Conservation (phyloP, 2,888 invertebrate genomes). For the Eudemis profundana region DNA sequence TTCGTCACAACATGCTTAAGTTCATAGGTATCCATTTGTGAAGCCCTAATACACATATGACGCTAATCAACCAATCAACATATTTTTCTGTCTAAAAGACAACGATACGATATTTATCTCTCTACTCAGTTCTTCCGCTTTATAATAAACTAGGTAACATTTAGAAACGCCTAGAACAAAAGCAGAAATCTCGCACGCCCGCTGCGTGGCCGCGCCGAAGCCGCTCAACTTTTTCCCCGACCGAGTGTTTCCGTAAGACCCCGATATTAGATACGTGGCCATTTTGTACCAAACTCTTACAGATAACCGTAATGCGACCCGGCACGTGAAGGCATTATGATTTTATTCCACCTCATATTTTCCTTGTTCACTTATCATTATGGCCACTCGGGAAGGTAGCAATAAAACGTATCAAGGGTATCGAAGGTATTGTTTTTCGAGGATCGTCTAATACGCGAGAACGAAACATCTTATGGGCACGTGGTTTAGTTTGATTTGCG, state of each 20-base stretch:
- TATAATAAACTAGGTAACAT: too few species aligned
- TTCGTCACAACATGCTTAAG: too few species aligned
- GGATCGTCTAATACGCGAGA: slow-evolving; percentile 26
- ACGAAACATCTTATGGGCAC: background rate
- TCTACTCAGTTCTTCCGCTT: too few species aligned
- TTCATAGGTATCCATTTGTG: too few species aligned
- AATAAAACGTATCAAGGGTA: slow-evolving; percentile 35
- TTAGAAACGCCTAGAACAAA: too few species aligned
- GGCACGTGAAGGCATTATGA: slow-evolving; percentile 43
- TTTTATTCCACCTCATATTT: slow-evolving; percentile 43
- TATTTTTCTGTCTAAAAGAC: too few species aligned
- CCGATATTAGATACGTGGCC: slow-evolving; percentile 43
- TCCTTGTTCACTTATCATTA: slow-evolving; percentile 43
- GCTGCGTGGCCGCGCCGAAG: slow-evolving; percentile 13
- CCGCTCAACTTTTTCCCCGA: slow-evolving; percentile 39
- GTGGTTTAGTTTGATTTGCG: slow-evolving; percentile 3
- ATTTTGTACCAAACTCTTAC: slow-evolving; percentile 37
- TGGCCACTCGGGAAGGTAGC: slow-evolving; percentile 39
- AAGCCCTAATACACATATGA: too few species aligned
- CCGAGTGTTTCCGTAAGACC: slow-evolving; percentile 40
- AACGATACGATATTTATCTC: too few species aligned
- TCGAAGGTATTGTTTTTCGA: slow-evolving; percentile 36
- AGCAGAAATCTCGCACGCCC: background rate
- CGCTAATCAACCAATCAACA: too few species aligned
- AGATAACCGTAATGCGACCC: slow-evolving; percentile 40